Base-by-base conservation (phyloP, 1,140 invertebrate species). In the Potamilus streckersoni region DNA sequence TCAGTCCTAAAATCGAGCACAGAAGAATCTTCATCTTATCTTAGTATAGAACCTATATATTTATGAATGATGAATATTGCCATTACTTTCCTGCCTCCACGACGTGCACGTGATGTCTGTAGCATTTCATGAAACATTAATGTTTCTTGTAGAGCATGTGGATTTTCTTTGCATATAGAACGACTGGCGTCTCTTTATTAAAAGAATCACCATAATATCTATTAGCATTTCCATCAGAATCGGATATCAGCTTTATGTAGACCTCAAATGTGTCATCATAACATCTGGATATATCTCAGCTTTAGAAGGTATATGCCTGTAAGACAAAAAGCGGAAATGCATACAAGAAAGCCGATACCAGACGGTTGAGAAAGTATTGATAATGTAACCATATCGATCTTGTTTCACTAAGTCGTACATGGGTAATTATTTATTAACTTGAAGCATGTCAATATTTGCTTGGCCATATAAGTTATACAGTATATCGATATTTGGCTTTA, bases 1-100 rank as follows among this genome's bases (percentile, higher is more conserved):
- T 31, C 27, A 31, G 27, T 2, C 1, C 27, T 31, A 31, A 31
- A 31, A 31, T 31, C 2, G 27, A 31, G 27, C 27, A 31, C 27
- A 31, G 27, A 31, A 31, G 38, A 49, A 62, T 79, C 58, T 61
- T 38, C 60, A 61, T 75, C 64, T 76, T 61, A 75, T n/a, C 11
- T 70, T 68, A 73, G 59, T 65, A 77, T 12, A 19, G 15, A 65
- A 72, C 55, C 79, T 76, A 82, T 67, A 71, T 77, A 27, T 68
- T 61, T 16, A 80, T 74, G 58, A 65, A 78, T 27, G 64, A 55
- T 20, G 31, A 58, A 61, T 83, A 81, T 38, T 73, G 69, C 55
- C 74, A 78, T 56, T 77, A 62, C 3, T 71, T 79, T 14, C 49
- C n/a, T 56, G 49, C 62, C 73, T 27, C 76, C 73, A 82, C 16